Percentiles rank a stretch among this genome's conserved stretches.
These are phyloP conservation scores for Meandrusa payeni DNA, from an alignment of 2,888 invertebrate genomes.

Conservation along the genomic window DNA sequence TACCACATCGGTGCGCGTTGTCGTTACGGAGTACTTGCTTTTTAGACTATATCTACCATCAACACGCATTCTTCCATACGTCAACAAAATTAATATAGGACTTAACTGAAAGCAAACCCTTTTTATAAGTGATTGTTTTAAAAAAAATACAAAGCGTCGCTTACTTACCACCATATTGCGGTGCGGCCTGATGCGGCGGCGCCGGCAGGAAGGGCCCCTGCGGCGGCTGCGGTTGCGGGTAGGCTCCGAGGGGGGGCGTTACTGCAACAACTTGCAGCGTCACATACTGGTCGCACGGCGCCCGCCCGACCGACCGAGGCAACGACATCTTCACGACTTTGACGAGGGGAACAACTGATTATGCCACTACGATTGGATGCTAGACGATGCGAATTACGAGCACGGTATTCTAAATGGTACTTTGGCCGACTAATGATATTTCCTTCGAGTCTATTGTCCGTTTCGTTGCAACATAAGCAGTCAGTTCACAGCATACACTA, in stretches of 20 bases:
- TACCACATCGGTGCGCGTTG: too few relatives aligned
- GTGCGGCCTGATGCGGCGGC: slow-evolving; percentile 82
- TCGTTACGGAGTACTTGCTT: too few relatives aligned
- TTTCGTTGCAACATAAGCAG: slow-evolving; percentile 2
- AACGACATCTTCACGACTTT: slow-evolving; percentile 28
- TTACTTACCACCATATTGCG: slow-evolving; percentile 69
- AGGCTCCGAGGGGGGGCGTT: slow-evolving; percentile 77
- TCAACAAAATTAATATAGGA: too few relatives aligned
- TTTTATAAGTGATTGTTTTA: too few relatives aligned
- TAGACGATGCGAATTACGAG: background rate
- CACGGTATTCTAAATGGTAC: too few relatives aligned
- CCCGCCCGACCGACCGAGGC: slow-evolving; percentile 27
- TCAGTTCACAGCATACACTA: slow-evolving; percentile 16
- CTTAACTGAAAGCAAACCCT: too few relatives aligned
- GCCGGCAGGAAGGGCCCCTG: slow-evolving; percentile 83
- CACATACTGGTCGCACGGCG: slow-evolving; percentile 26
- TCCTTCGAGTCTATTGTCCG: background rate
- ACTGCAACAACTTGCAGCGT: slow-evolving; percentile 68
- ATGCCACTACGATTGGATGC: slow-evolving; percentile 5
- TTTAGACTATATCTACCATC: too few relatives aligned
- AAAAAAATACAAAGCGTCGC: slow-evolving; percentile 1
- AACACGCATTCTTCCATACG: too few relatives aligned
- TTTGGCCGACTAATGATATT: too few relatives aligned
- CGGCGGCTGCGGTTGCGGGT: slow-evolving; percentile 81
- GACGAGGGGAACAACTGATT: slow-evolving; percentile 16